Base-by-base conservation (phyloP, 35 echinoderm and acorn worm species). In the Antedon bifida region DNA sequence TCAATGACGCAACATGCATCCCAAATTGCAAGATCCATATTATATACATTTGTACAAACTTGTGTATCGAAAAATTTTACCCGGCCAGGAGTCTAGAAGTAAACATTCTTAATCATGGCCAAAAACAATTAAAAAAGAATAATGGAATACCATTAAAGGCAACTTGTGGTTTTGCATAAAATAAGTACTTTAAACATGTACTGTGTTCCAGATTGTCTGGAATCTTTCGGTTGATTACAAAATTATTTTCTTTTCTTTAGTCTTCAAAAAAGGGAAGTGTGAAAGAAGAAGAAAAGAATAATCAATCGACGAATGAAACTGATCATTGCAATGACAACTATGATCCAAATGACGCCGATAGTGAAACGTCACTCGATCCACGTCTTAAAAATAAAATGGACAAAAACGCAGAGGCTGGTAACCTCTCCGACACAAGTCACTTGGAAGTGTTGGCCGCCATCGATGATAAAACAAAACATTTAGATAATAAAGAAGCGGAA, bases 271-370 rank as follows among this genome's bases (percentile, higher is more conserved):
- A 81, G 33, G 36, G 88, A 39, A 80, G 81, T 83, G 91, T n/a
- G 81, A 77, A 78, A 42, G 64, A 87, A 17, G 86, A 82, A n/a
- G 73, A 38, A 76, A 77, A 38, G 7, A 64, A 64, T 21, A 64
- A 64, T 74, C 86, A 91, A 36, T 91, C 90, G 19, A 89, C 91
- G 7, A 88, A 91, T 45, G 85, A 97, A 36, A 83, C 84, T 34
- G 86, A 80, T 26, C 31, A 32, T 21, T 79, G 64, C 26, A 79
- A 88, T n/a, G 80, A 88, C 12, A 79, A 45, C 17, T 36, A 55
- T 16, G 90, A 97, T 75, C 88, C 90, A n/a, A 92, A 97, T 74
- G 94, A 97, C 84, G 94, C 94, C 0, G 94, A 97, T 82, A 97
- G 94, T 75, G 94, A 97, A 55, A 89, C 94, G 29, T 97, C 94